Evolutionary conservation across 1,140 invertebrate genomes (phyloP).

Genomic region (Chionoecetes opilio): DNA sequence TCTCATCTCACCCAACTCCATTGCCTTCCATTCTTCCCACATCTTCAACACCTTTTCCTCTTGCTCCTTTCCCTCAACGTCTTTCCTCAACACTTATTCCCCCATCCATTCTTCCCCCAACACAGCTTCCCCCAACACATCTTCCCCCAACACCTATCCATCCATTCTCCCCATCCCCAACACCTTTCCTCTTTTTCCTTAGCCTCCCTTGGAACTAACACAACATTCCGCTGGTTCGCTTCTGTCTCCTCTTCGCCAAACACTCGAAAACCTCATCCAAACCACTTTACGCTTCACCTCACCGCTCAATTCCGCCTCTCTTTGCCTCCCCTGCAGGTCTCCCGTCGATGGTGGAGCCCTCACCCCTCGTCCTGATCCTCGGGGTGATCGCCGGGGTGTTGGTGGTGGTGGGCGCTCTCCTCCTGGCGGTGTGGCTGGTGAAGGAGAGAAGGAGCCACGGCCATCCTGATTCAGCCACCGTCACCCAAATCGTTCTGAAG

Average conservation of each 20-base stretch:
- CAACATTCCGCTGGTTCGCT: no score
- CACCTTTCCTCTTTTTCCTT: neutral
- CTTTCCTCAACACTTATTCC: no score
- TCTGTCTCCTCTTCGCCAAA: no score
- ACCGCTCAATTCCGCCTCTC: neutral
- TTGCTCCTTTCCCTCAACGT: neutral
- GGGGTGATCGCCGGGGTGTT: conserved; percentile 75
- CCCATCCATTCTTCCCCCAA: no score
- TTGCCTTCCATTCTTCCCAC: no score
- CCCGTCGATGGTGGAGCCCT: conserved; percentile 79
- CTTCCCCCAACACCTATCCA: neutral
- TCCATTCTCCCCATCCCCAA: neutral
- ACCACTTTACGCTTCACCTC: no score
- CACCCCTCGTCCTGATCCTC: conserved; percentile 73
- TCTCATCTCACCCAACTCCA: no score
- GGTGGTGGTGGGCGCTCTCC: conserved; percentile 75
- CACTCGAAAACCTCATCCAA: no score
- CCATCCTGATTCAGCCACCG: conserved; percentile 21
- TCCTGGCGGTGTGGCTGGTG: conserved; percentile 73
- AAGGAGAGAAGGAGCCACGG: conserved; percentile 63
- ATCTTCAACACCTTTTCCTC: no score
- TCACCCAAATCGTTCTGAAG: conserved; percentile 76
- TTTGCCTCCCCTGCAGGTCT: conserved; percentile 58
- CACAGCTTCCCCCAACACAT: neutral
- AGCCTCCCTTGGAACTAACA: no score